Evolutionary conservation across 2,113 vertebrate species (phyloP), one percentile per base, ranked within the genome.

Genomic region (Tyto alba): DNA sequence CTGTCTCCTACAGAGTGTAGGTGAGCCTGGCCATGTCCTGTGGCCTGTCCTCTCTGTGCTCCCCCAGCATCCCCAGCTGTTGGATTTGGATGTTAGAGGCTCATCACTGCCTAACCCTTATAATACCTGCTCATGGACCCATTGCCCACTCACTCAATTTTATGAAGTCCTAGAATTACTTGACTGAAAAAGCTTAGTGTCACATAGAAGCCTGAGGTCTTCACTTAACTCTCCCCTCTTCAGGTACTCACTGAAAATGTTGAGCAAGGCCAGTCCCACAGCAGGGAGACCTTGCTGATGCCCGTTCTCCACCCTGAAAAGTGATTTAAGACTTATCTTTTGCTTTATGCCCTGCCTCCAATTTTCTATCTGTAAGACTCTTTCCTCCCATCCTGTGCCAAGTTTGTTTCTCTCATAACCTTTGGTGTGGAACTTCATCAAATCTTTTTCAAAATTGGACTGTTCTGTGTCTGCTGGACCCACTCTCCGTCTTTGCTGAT

Each of bases 1-100:
- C 22, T 38, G 30, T 22, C 43, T 30, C 62, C 62, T 27, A 4
- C 40, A 47, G 62, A 29, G 29, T n/a, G 52, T 43, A 4, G 36
- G 10, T 41, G 55, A 69, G 16, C 56, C n/a, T 69, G 40, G 43
- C 43, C 34, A 22, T 1, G 1, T 43, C 50, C 48, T 53, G 41
- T 1, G 1, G n/a, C n/a, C 30, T 0, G 0, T 53, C 56, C 71
- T 52, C 45, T 57, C 27, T 77, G 32, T 60, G 3, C 15, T 41
- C 16, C 22, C 34, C 15, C 19, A 25, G 23, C 50, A 57, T 25
- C 16, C 27, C n/a, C 41, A 32, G 4, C 13, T 55, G 29, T 1
- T 71, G 66, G 13, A 47, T 79, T 75, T 59, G 79, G 20, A 4
- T 79, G 12, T 27, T 40, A 52, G 79, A 76, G 19, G 15, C 52